Percentiles rank a stretch among this genome's conserved stretches.
These are phyloP conservation scores for Rapana venosa DNA, from an alignment of 2,888 invertebrate species.

Conservation along the genomic window DNA sequence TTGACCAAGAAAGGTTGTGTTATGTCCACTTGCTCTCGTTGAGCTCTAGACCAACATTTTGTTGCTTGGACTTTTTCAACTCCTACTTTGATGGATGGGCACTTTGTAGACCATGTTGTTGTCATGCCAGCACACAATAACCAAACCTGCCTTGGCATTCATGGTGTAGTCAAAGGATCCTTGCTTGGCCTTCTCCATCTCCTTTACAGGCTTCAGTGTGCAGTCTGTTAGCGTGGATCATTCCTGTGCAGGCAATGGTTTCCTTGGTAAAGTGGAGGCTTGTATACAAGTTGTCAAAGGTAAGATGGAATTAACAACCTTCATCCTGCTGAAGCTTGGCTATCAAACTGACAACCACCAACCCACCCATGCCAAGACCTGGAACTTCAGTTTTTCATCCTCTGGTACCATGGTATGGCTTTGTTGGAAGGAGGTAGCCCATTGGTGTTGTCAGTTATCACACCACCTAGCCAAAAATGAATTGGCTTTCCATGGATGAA, in stretches of 20 bases:
- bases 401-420: conserved; percentile 48
- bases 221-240: too few species aligned
- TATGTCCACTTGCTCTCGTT: too few species aligned
- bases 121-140: too few species aligned
- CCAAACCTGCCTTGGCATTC: too few species aligned
- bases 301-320: conserved; percentile 43
- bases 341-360: conserved; percentile 36
- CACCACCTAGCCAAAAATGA: conserved; percentile 59
- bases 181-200: too few species aligned
- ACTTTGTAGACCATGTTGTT: too few species aligned
- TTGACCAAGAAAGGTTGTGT: too few species aligned
- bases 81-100: too few species aligned
- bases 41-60: too few species aligned
- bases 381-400: conserved; percentile 1
- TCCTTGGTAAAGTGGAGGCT: conserved; percentile 36
- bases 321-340: conserved; percentile 35
- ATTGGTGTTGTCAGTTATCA: conserved; percentile 49
- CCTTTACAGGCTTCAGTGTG: too few species aligned
- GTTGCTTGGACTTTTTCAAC: too few species aligned
- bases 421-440: conserved; percentile 48
- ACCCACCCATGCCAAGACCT: conserved; percentile 42
- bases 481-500: conserved; percentile 59
- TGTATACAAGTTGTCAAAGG: conserved; percentile 51
- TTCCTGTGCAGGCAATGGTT: neutral
- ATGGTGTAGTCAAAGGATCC: too few species aligned